phyloP scores from a whole-genome alignment of 2,888 invertebrate genomes.

The Stenodema calcarata region DNA sequence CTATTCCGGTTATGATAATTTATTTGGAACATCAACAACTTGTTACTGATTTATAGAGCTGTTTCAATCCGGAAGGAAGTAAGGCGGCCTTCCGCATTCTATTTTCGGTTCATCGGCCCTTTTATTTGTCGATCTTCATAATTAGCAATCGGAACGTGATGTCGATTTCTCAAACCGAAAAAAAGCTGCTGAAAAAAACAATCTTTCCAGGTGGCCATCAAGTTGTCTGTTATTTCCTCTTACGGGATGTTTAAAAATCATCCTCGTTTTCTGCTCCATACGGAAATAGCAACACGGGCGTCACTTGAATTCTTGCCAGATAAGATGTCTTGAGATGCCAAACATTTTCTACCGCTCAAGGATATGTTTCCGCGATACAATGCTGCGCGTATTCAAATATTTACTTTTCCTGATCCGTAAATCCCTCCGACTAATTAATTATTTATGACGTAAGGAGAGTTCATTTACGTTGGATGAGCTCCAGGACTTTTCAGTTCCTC shows the following conservation, averaged over 20 bases:
- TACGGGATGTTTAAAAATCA: not conserved
- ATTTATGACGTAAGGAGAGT: not conserved
- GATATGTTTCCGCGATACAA: not conserved
- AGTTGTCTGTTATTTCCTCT: not conserved
- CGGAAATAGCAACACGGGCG: not conserved
- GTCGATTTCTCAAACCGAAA: not conserved
- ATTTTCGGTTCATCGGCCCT: not conserved
- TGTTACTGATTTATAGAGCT: not conserved
- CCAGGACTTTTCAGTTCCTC: not conserved
- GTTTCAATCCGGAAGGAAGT: not conserved
- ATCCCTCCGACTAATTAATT: not conserved
- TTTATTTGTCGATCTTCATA: not conserved
- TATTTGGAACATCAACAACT: too few relatives aligned
- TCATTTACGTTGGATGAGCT: not conserved
- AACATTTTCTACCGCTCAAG: not conserved
- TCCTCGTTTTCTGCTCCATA: not conserved
- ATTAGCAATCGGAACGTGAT: not conserved
- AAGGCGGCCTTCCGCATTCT: not conserved
- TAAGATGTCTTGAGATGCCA: not conserved
- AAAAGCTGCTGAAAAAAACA: not conserved
- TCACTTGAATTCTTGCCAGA: constrained; percentile 3
- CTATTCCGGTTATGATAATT: too few relatives aligned
- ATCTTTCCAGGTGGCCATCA: not conserved
- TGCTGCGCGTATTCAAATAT: constrained; percentile 3
- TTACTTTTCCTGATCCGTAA: not conserved